These are phyloP conservation scores for Melitaea athalia DNA, from an alignment of 2,888 invertebrate species.

Conservation along the genomic window DNA sequence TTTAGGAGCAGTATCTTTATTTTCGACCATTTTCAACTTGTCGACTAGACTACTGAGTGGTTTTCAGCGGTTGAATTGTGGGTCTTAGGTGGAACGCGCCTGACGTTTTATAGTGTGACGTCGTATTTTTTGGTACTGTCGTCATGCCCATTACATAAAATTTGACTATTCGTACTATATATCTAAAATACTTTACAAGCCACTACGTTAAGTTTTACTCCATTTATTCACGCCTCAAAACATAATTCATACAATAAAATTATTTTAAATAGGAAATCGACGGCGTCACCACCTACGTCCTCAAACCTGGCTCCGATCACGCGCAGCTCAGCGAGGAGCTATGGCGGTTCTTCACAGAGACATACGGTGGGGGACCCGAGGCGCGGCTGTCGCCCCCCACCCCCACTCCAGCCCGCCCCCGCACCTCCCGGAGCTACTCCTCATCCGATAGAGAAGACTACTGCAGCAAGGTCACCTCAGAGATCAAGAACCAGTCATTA, in stretches of 20 bases:
- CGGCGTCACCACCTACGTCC: conserved; percentile 59
- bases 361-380: conserved; percentile 96
- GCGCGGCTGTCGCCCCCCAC: conserved; percentile 68
- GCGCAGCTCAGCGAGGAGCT: conserved; percentile 91
- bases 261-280: conserved; percentile 61
- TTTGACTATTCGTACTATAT: no score
- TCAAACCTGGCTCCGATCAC: conserved; percentile 84
- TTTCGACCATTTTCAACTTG: no score
- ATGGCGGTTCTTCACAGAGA: conserved; percentile 92
- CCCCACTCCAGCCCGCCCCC: conserved; percentile 25
- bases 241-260: neutral
- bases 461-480: conserved; percentile 69
- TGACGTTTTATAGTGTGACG: no score
- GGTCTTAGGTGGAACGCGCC: no score
- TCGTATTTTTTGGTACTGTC: no score
- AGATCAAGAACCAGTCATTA: conserved; percentile 63
- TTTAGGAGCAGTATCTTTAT: no score
- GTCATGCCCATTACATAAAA: no score
- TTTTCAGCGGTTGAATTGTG: no score
- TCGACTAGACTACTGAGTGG: no score
- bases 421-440: conserved; percentile 58
- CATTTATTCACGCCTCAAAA: no score
- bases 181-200: no score
- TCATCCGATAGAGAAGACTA: conserved; percentile 75
- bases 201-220: neutral